Conservation (phyloP, 2,113 vertebrate genomes). For the Sakesphorus luctuosus region DNA sequence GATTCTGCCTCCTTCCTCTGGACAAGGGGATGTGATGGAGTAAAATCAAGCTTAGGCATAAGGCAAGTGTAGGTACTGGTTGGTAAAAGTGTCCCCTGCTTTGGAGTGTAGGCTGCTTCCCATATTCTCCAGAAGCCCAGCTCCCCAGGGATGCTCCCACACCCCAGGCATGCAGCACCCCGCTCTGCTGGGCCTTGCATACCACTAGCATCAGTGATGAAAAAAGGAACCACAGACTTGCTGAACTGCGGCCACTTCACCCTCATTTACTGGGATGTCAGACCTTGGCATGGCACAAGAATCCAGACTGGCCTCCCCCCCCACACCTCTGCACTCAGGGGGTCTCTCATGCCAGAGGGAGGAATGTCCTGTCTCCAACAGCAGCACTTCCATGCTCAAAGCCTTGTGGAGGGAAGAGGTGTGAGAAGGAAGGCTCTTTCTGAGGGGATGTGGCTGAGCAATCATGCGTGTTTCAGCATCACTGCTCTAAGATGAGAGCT, state of each 20-base stretch:
- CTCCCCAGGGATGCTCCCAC: neutral
- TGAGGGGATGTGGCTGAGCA: neutral
- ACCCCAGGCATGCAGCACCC: neutral
- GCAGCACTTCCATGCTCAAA: neutral
- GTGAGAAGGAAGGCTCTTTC: neutral
- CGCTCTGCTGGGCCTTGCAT: neutral
- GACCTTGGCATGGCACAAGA: neutral
- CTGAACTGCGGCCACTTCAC: neutral
- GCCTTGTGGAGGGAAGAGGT: neutral
- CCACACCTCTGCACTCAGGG: neutral
- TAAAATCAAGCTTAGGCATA: neutral
- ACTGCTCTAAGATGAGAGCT: neutral
- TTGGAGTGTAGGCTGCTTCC: neutral
- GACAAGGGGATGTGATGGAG: neutral
- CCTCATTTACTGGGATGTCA: neutral
- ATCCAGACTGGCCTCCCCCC: neutral
- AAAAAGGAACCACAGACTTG: neutral
- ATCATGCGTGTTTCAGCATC: neutral
- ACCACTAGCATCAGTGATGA: neutral
- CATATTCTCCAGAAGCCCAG: neutral
- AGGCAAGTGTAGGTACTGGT: neutral
- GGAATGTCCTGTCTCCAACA: neutral
- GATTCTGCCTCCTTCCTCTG: neutral
- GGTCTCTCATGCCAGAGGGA: neutral
- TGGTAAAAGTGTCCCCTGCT: neutral